Base-by-base conservation (phyloP, 2,797 vertebrate genomes). In the Brotula barbata region DNA sequence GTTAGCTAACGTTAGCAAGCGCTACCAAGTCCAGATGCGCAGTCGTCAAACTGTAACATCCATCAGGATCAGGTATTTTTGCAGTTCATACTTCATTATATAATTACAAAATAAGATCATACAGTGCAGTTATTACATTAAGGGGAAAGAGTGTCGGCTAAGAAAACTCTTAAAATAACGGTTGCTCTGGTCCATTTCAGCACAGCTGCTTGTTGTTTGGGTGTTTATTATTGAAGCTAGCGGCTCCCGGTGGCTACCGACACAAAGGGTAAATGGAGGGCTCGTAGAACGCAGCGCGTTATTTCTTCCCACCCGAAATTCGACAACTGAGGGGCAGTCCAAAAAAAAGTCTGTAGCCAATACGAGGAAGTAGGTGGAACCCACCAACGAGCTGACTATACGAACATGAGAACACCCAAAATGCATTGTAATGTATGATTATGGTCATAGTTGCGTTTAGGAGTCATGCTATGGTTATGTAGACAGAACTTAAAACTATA, bases 241-340 rank as follows among this genome's bases (percentile, higher is more conserved):
- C 60, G 54, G 70, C 43, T 33, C 17, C 64, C 73, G 23, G 60
- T 64, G 70, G 73, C 78, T 68, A 45, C 50, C 61, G 77, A 86
- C 80, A 87, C 85, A 88, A 88, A 84, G 84, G 75, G 49, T 64
- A n/a, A n/a, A n/a, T n/a, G n/a, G n/a, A n/a, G n/a, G n/a, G n/a
- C n/a, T n/a, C n/a, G n/a, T n/a, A n/a, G n/a, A n/a, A n/a, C n/a
- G n/a, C n/a, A n/a, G n/a, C n/a, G n/a, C n/a, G n/a, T n/a, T n/a
- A n/a, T n/a, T n/a, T n/a, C n/a, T n/a, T n/a, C n/a, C n/a, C n/a
- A n/a, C n/a, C n/a, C n/a, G n/a, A n/a, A n/a, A n/a, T n/a, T n/a
- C n/a, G n/a, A n/a, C n/a, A n/a, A n/a, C n/a, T n/a, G n/a, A n/a
- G n/a, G n/a, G n/a, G n/a, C n/a, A n/a, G n/a, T n/a, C n/a, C n/a